Conservation (phyloP, 2,797 vertebrate species). For the Petrocephalus schoutedeni region DNA sequence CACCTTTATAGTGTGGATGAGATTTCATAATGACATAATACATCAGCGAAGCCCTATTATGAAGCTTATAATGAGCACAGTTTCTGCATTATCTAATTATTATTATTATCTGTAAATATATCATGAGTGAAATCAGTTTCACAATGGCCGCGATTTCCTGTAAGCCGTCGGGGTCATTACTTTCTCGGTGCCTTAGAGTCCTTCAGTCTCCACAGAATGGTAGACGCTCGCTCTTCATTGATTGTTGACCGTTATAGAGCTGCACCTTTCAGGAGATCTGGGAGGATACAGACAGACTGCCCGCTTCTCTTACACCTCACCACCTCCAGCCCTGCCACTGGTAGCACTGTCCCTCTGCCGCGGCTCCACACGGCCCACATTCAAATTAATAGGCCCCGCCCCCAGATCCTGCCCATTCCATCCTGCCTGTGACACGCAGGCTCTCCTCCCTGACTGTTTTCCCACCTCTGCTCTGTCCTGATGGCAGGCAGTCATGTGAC, state of each 20-base stretch:
- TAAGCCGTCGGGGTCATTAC: not conserved
- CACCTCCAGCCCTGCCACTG: not conserved
- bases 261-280: constrained; percentile 67
- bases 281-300: constrained; percentile 58
- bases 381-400: not conserved
- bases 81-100: not conserved
- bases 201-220: constrained; percentile 45
- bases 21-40: not conserved
- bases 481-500: not conserved
- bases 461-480: not conserved
- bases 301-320: constrained; percentile 5
- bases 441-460: not conserved
- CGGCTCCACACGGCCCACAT: not conserved
- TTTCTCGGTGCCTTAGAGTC: not conserved
- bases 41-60: not conserved
- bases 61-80: not conserved
- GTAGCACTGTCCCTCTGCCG: not conserved
- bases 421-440: not conserved
- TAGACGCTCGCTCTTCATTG: constrained; percentile 19
- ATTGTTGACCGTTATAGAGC: constrained; percentile 54
- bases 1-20: not conserved
- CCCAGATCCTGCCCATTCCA: not conserved
- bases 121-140: not conserved
- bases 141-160: not conserved
- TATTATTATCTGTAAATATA: constrained; percentile 1